Base-by-base conservation (phyloP, 2,797 vertebrate species). In the Acanthiza pusilla region DNA sequence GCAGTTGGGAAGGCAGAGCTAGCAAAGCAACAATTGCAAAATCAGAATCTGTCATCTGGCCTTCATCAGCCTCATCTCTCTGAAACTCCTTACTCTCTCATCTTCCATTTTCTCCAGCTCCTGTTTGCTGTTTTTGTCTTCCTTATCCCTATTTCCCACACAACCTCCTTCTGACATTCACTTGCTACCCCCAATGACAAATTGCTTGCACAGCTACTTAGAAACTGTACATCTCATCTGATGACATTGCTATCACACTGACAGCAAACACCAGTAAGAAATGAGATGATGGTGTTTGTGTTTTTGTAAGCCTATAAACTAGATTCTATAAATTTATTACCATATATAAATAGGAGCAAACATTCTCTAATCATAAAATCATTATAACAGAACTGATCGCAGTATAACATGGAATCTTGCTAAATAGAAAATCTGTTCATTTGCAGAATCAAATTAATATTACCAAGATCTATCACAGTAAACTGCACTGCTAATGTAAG, bases 321-420 rank as follows among this genome's bases (percentile, higher is more conserved):
- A 88, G 50, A 86, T 90, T 90, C 80, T 43, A 77, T 88, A 94
- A 79, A 91, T 93, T 71, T 87, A 96, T 93, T 93, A 84, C 55
- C 36, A 79, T 81, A 75, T 67, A 75, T 89, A 96, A 96, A 92
- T 91, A 93, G 70, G 50, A 93, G 63, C 66, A 96, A 92, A 88
- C 70, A 90, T 22, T 54, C 60, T 60, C 58, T 93, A 93, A 94
- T 91, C 74, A 85, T 57, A 91, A 94, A 93, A 94, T 84, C 77
- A 90, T 78, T 89, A 47, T 29, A 91, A 73, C 14, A 7, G 75
- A 93, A 60, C 34, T 74, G 88, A 91, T 95, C 30, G 0, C 57
- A 65, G 36, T 40, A 11, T 80, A 95, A 91, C 47, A 42, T 4
- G 0, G 42, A 91, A 89, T 68, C 85, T 91, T 89, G 83, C 66